Evolutionary conservation across 2,888 invertebrate genomes (phyloP), one percentile per base, ranked within the genome.

Genomic region (Orchesella flavescens): DNA sequence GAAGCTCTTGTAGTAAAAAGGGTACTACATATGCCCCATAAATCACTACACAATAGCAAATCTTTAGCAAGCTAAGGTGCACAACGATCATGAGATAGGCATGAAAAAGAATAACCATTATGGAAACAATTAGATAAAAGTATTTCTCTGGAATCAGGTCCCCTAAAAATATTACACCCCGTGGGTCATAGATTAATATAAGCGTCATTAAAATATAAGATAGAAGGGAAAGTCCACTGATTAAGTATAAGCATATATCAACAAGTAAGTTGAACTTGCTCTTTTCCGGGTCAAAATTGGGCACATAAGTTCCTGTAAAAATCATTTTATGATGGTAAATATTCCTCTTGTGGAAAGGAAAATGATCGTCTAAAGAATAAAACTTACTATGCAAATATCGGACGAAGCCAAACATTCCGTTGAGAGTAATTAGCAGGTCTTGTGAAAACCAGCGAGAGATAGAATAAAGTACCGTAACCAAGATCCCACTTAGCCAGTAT

Each of bases 401-500:
- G 0, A 74, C 9, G 23, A 61, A 61, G 7, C n/a, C 1, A n/a
- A 17, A 59, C 1, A 17, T 23, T 17, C 74, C 74, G 12, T 74
- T 74, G 12, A 63, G 1, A 10, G 15, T 5, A 0, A 15, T 5
- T 10, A 21, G 23, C 10, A 74, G 0, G n/a, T 74, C 74, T 12
- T 63, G 49, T 0, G 1, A 5, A 63, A 63, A 74, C 15, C 15
- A 74, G 1, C 63, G 49, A 49, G 7, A 0, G 17, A 24, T 49
- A 0, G 74, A 46, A 24, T 21, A 63, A 1, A 24, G 2, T 9
- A 23, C 10, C 17, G 53, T 53, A 5, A 49, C 74, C 12, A 49
- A 9, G 24, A 63, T 1, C n/a, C 61, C 74, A 13, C 43, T 46
- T 17, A 61, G 44, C 74, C 61, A 74, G 21, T 63, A 63, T 1